Base-by-base conservation (phyloP, 2,888 invertebrate species). In the Cantharis flavilabris region DNA sequence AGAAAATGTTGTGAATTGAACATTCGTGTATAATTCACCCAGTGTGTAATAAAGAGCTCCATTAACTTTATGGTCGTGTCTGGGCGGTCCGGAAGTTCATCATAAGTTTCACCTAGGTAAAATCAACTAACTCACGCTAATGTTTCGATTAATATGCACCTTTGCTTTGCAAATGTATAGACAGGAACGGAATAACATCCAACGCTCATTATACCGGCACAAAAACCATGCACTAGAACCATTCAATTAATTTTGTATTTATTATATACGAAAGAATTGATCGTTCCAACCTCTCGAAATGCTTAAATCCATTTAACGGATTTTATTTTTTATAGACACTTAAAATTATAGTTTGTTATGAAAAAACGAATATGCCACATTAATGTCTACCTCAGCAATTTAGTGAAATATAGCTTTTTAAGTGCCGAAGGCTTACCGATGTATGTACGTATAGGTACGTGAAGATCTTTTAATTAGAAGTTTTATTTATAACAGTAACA, bases 1-100 rank as follows among this genome's bases (percentile, higher is more conserved):
- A 72, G 67, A 72, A 72, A 72, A 23, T 72, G 33, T 72, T 72
- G 33, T 67, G 72, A 73, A 73, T 73, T 73, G 73, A 73, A 69
- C 70, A 73, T 73, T 73, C 73, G 62, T 62, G 73, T 28, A 70
- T 73, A 73, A 73, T 73, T 73, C 73, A 73, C 69, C 71, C 67
- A 26, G 65, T 30, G 69, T 72, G 65, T 73, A 76, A 76, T 76
- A 76, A 76, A 72, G 70, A 73, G 76, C 49, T 76, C 76, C 72
- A 76, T 76, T 76, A 76, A 76, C 64, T 76, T 76, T 76, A 76
- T 70, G 67, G 69, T 65, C 72, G 65, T 76, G 73, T 73, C 72
- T 64, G 73, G 70, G 76, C 73, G 76, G 71, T 70, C 73, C 77
- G 77, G 74, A 77, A 77, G 77, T 77, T 62, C 71, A 77, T 73